Percentiles rank a stretch among this genome's conserved stretches.
Evolutionary conservation across 2,888 invertebrate species (phyloP).

Genomic region (Hirtodrosophila cameraria): DNA sequence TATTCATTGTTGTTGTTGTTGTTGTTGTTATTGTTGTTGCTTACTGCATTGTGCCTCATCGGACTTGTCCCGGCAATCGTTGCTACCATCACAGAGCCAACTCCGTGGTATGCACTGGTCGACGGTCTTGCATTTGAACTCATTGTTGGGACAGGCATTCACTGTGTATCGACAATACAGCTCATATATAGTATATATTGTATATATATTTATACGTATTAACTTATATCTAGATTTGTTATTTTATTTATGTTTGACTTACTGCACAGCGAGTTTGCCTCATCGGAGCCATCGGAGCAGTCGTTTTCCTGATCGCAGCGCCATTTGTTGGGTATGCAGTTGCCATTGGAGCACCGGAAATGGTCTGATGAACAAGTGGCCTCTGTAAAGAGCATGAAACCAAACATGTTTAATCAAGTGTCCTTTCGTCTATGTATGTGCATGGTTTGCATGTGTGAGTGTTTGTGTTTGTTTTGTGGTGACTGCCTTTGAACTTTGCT

Average conservation of each 20-base stretch:
- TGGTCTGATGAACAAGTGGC: constrained; percentile 90
- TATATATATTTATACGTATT: background rate
- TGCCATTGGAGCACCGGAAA: constrained; percentile 89
- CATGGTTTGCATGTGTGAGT: background rate
- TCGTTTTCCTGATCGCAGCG: constrained; percentile 91
- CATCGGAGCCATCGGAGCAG: constrained; percentile 92
- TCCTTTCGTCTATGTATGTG: constrained; percentile 2
- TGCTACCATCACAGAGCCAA: constrained; percentile 89
- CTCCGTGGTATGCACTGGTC: constrained; percentile 88
- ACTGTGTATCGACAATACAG: constrained; percentile 57
- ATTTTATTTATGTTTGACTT: constrained; percentile 84
- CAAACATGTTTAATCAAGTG: constrained; percentile 38
- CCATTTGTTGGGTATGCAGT: constrained; percentile 92
- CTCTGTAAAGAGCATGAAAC: constrained; percentile 85
- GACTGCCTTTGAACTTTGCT: constrained; percentile 53
- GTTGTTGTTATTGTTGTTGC: constrained; percentile 43
- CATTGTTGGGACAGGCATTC: constrained; percentile 85
- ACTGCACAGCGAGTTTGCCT: constrained; percentile 91
- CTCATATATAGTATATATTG: constrained; percentile 5
- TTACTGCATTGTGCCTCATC: constrained; percentile 90
- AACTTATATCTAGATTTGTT: background rate
- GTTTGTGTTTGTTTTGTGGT: constrained; percentile 6
- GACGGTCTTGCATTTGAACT: constrained; percentile 88
- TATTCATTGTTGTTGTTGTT: background rate
- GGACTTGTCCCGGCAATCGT: constrained; percentile 88